phyloP scores from a whole-genome alignment of 2,888 invertebrate species.

The Julus scanicus region DNA sequence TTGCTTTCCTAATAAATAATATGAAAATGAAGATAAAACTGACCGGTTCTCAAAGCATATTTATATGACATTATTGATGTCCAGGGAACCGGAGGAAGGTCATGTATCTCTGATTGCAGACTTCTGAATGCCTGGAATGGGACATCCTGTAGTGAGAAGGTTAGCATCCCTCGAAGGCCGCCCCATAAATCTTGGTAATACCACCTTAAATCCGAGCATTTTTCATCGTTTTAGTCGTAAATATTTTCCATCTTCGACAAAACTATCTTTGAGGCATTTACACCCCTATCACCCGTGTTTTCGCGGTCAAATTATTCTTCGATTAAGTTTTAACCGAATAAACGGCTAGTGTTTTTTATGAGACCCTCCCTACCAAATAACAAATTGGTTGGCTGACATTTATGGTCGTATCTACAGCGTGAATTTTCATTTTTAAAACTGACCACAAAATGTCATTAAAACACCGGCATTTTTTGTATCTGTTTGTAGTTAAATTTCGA shows the following conservation, averaged over 20 bases:
- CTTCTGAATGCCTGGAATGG: not conserved
- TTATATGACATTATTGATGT: too few relatives aligned
- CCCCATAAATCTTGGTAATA: constrained; percentile 13
- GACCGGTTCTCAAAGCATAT: too few relatives aligned
- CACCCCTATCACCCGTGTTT: not conserved
- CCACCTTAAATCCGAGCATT: not conserved
- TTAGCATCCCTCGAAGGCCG: not conserved
- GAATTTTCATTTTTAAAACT: constrained; percentile 10
- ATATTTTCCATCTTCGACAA: not conserved
- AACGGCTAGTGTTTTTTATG: not conserved
- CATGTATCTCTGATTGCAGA: not conserved
- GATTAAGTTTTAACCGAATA: not conserved
- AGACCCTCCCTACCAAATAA: not conserved
- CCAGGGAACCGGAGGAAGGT: too few relatives aligned
- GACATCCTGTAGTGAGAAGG: not conserved
- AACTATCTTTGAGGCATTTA: not conserved
- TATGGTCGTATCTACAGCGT: not conserved
- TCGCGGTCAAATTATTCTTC: constrained; percentile 22
- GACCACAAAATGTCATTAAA: not conserved
- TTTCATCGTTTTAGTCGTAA: not conserved
- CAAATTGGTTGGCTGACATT: constrained; percentile 12
- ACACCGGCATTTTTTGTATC: not conserved
- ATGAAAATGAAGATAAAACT: too few relatives aligned
- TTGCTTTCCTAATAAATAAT: too few relatives aligned
- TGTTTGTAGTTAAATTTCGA: not conserved